Evolutionary conservation across 2,113 vertebrate genomes (phyloP), one percentile per base, ranked within the genome.

Genomic region (Rutilus rutilus): DNA sequence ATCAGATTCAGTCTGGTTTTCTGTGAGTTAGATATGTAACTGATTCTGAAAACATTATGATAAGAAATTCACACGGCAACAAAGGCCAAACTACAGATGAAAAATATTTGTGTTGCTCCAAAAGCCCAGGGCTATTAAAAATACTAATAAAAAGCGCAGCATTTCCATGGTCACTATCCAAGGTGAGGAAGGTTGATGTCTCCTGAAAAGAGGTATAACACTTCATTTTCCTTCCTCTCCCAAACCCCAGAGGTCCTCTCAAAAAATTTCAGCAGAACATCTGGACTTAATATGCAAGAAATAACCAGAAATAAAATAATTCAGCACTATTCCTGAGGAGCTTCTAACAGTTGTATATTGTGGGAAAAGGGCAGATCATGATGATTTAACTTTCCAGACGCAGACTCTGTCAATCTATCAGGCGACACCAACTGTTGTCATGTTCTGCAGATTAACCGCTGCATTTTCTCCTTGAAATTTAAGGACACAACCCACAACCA

Each of bases 251-350:
- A 65, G 62, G 60, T 71, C 62, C 25, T 67, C 23, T 86, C 12
- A 79, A 75, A 54, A 54, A 79, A 77, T 71, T 78, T 86, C 73
- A 87, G 85, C 78, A 21, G 15, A 81, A 87, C 87, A 90, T 90
- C 87, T 88, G 87, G 87, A 86, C 83, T 86, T 84, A 82, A 87
- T 87, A 84, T 86, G 27, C 79, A 79, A 59, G 73, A 87, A 78
- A 88, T 59, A 84, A 85, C 85, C 87, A 85, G 50, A 85, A 82
- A 76, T 79, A 74, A 78, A 86, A 85, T 67, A 87, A 80, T 88
- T 85, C 59, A 50, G 36, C 25, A 10, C 67, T 59, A 50, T 86
- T 89, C 69, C 45, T 84, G 75, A 36, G 17, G 67, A 36, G 23
- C 54, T 76, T 54, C 77, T 2, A 64, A 45, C 75, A 83, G 83